Evolutionary conservation across 2,797 vertebrate genomes (phyloP), one percentile per base, ranked within the genome.

Genomic region (Heterohyrax brucei): DNA sequence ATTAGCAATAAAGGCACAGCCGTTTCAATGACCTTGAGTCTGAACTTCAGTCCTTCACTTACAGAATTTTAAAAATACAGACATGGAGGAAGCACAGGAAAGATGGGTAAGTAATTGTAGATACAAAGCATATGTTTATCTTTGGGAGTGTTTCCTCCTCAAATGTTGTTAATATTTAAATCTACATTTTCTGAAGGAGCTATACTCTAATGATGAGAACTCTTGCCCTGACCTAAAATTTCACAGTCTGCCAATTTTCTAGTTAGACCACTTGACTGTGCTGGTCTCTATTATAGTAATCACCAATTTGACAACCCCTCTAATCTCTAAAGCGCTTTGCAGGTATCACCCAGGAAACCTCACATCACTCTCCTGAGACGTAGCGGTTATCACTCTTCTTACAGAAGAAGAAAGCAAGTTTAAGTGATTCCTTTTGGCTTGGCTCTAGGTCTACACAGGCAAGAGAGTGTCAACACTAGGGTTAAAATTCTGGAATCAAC

Each of bases 11-110:
- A 94, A 95, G 91, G 79, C 66, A 46, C 72, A 87, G 90, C 26
- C 30, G 61, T 94, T 94, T 75, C 84, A 87, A 2, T 95, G 95
- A 96, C 97, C 97, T 98, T 97, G 94, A 89, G 82, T 59, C 48
- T 92, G 88, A 96, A 91, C 93, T 86, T 86, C 0, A 80, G 53
- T 80, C 50, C 46, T 66, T 90, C 85, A 76, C 78, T 59, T 73
- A 24, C 44, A 75, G 94, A 96, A 96, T 84, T 64, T 78, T 30
- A 61, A 98, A 89, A 83, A 44, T 39, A 77, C 64, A 92, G 79
- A 95, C 68, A 48, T 9, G 56, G 82, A 91, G 16, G 14, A 95
- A 70, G 61, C 66, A 53, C 48, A 70, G 12, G 70, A 70, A 14
- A 94, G 94, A 80, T 61, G 18, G 14, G 68, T 84, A 44, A 76